Base-by-base conservation (phyloP, 2,113 vertebrate genomes). In the Eublepharis macularius region DNA sequence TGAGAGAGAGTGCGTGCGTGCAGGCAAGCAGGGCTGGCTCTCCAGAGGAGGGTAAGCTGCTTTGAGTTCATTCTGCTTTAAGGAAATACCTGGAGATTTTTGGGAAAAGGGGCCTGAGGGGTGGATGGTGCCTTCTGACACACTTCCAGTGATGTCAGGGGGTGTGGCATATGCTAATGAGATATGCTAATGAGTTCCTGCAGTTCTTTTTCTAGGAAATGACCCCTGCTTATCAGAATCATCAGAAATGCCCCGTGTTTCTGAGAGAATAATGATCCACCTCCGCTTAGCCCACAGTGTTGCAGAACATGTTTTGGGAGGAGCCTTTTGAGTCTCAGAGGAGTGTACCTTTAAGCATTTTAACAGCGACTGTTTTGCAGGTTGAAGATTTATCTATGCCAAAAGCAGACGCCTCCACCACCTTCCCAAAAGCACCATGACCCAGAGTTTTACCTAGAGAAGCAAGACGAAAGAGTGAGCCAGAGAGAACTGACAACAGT, bases 331-430 rank as follows among this genome's bases (percentile, higher is more conserved):
- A 41, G 54, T 90, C 89, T 89, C 88, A 11, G 91, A 87, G 91
- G 88, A 74, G 77, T 91, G 93, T 96, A 99, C 98, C 98, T 98
- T 99, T 99, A 68, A 99, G 96, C 98, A 99, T 99, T 97, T 99
- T 99, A 91, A 99, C 98, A 32, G 98, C 98, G 87, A 98, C 98
- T 14, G 97, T 99, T 97, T 99, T 99, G 96, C 98, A 99, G 88
- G 98, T 99, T 63, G 98, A 99, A 87, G 98, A 96, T 94, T 98
- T 99, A 96, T 98, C 98, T 82, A 98, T 99, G 90, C 98, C 98
- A 94, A 99, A 99, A 81, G 98, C 98, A 91, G 98, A 98, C 4
- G 98, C 98, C 70, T 99, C 98, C 93, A 98, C 97, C 93, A 99
- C 98, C 93, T 98, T 99, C 78, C 98, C 98, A 94, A 99, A 99